phyloP scores from a whole-genome alignment of 1,140 invertebrate genomes.

The Teleopsis dalmanni region DNA sequence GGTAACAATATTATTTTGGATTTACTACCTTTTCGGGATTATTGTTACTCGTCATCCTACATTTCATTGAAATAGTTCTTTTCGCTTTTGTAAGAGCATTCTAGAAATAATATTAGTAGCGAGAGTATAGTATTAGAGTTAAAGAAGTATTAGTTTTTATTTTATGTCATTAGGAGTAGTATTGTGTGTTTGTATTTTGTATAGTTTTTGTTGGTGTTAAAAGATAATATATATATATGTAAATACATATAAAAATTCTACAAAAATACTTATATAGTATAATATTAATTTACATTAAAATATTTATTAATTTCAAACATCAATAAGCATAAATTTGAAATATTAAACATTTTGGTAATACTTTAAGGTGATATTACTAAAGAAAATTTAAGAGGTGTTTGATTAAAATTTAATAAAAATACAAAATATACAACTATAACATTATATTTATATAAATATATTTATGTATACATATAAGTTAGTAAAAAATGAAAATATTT shows the following conservation, averaged over 20 bases:
- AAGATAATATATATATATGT: conserved; percentile 2
- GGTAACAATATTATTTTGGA: neutral
- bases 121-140: conserved; percentile 6
- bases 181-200: neutral
- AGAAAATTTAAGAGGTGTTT: no score
- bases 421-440: no score
- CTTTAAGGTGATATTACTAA: neutral
- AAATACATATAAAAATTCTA: neutral
- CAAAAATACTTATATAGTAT: no score
- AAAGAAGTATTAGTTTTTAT: neutral
- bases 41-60: conserved; percentile 40
- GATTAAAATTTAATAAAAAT: no score
- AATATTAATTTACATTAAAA: conserved; percentile 1
- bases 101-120: conserved; percentile 26
- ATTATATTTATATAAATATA: no score
- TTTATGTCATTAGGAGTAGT: neutral
- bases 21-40: conserved; percentile 43
- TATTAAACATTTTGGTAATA: neutral
- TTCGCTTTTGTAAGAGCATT: conserved; percentile 43
- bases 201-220: neutral
- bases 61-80: conserved; percentile 44
- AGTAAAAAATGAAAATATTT: neutral
- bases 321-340: neutral
- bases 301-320: neutral
- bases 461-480: no score